phyloP scores from a whole-genome alignment of 2,797 vertebrate species.

The Apogon talboti region DNA sequence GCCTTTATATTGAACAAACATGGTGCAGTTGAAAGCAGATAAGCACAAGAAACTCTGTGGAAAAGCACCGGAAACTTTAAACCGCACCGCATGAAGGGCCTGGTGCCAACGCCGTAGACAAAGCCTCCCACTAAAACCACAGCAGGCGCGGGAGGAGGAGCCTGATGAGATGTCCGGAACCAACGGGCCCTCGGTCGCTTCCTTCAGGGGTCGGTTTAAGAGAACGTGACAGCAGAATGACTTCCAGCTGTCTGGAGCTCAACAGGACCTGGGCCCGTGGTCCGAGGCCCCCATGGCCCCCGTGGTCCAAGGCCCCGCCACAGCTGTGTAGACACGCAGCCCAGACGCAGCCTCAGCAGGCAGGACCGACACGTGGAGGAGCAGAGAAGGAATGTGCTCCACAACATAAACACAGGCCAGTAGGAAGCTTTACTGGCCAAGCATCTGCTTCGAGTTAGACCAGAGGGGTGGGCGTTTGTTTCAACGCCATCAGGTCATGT shows the following conservation, averaged over 20 bases:
- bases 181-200: constrained; percentile 33
- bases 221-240: constrained; percentile 56
- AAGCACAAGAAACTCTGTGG: constrained; percentile 12
- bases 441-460: constrained; percentile 75
- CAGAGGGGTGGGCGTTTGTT: constrained; percentile 39
- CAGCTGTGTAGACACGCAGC: constrained; percentile 69
- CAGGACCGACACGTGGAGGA: constrained; percentile 66
- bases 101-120: constrained; percentile 51
- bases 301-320: constrained; percentile 3
- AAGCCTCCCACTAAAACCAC: constrained; percentile 55
- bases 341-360: constrained; percentile 60
- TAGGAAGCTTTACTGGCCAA: constrained; percentile 61
- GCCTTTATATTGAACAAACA: constrained; percentile 16
- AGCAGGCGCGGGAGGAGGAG: constrained; percentile 59
- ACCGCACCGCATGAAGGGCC: constrained; percentile 34
- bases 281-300: constrained; percentile 29
- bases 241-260: constrained; percentile 64
- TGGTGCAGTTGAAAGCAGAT: constrained; percentile 14
- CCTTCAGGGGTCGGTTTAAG: constrained; percentile 52
- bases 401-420: constrained; percentile 73
- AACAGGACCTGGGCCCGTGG: constrained; percentile 26
- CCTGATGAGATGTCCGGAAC: constrained; percentile 48
- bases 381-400: constrained; percentile 74
- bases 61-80: constrained; percentile 48
- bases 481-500: constrained; percentile 31